Conservation (phyloP, 2,888 invertebrate species). For the Meloe dianella region DNA sequence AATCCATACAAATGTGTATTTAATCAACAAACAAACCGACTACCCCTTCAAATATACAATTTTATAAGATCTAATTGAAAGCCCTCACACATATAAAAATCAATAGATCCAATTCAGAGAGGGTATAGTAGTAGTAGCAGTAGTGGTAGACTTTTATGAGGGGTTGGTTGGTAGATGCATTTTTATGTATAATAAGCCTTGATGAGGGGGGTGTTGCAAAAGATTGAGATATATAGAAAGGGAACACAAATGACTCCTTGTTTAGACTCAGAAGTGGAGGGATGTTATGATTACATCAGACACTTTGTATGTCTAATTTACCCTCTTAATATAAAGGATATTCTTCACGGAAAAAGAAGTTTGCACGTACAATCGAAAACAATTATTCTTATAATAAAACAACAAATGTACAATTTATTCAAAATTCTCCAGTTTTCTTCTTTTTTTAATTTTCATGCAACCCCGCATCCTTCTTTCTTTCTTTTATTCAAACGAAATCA, state of each 20-base stretch:
- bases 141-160: slow-evolving; percentile 35
- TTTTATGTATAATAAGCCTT: slow-evolving; percentile 39
- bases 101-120: slow-evolving; percentile 45
- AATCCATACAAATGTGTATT: slow-evolving; percentile 48
- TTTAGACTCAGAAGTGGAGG: background rate
- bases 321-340: slow-evolving; percentile 2
- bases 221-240: slow-evolving; percentile 25
- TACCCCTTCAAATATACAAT: slow-evolving; percentile 33
- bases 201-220: slow-evolving; percentile 44
- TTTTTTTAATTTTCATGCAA: background rate
- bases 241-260: slow-evolving; percentile 12
- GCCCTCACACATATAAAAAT: slow-evolving; percentile 56
- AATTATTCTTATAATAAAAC: background rate
- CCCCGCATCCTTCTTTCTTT: background rate
- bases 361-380: background rate
- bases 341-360: background rate
- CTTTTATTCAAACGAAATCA: slow-evolving; percentile 27
- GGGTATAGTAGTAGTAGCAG: slow-evolving; percentile 36
- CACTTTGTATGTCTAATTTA: slow-evolving; percentile 7
- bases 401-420: background rate
- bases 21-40: slow-evolving; percentile 46
- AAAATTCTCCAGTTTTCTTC: background rate
- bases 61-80: slow-evolving; percentile 55
- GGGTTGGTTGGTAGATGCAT: slow-evolving; percentile 39
- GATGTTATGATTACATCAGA: slow-evolving; percentile 7